These are phyloP conservation scores for Prionace glauca DNA, from an alignment of 2,797 vertebrate species.

Conservation along the genomic window DNA sequence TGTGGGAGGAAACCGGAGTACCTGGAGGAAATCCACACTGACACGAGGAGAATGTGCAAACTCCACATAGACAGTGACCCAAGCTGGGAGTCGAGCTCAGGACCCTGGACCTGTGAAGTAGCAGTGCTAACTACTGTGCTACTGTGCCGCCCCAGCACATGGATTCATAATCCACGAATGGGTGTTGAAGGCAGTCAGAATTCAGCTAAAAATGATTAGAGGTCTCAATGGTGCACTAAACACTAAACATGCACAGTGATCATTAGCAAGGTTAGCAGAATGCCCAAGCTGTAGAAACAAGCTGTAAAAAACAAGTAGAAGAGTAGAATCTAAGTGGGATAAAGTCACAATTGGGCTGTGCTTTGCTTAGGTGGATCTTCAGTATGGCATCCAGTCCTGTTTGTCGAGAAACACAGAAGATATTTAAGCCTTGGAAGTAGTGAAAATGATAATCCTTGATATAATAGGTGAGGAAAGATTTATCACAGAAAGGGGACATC, in stretches of 20 bases:
- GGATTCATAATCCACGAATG: background rate
- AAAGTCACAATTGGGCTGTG: background rate
- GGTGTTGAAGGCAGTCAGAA: background rate
- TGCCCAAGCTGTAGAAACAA: background rate
- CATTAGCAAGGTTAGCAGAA: background rate
- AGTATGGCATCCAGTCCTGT: no score
- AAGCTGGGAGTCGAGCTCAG: no score
- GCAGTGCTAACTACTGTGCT: no score
- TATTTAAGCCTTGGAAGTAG: background rate
- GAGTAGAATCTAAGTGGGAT: background rate
- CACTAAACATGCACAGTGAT: background rate
- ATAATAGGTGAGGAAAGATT: background rate
- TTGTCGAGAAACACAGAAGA: background rate
- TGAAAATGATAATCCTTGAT: background rate
- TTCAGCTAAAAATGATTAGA: background rate
- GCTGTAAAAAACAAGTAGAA: background rate
- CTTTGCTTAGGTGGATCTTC: background rate
- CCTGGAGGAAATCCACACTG: no score
- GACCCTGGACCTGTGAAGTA: no score
- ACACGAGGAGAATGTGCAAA: no score
- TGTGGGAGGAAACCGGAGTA: no score
- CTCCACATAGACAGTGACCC: no score
- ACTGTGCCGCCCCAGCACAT: no score
- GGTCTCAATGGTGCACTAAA: background rate
- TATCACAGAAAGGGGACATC: background rate